These are phyloP conservation scores for Protomyctophum bolini DNA, from an alignment of 2,113 vertebrate species.

Conservation along the genomic window DNA sequence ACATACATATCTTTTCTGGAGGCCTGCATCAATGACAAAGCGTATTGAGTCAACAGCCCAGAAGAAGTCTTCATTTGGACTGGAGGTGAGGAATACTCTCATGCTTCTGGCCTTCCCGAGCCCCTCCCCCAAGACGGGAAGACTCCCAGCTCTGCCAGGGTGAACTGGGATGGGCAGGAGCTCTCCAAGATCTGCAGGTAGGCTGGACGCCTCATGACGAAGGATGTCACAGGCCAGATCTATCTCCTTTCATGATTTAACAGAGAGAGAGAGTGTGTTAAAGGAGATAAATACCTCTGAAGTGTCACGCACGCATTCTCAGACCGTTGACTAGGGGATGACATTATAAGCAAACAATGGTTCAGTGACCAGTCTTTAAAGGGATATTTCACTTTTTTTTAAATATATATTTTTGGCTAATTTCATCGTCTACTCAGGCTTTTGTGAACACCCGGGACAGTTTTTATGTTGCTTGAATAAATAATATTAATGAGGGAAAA, in stretches of 20 bases:
- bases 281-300: neutral
- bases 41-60: conserved; percentile 74
- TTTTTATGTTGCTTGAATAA: no score
- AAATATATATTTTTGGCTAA: no score
- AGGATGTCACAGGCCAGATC: conserved; percentile 80
- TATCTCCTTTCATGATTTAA: conserved; percentile 80
- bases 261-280: neutral
- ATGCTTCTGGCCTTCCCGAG: conserved; percentile 64
- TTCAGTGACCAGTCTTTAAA: neutral
- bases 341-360: neutral
- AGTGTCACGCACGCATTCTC: neutral
- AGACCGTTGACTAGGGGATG: conserved; percentile 2
- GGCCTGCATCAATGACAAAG: conserved; percentile 87
- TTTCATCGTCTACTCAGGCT: no score
- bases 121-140: conserved; percentile 45
- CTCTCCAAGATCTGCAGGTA: conserved; percentile 78
- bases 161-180: conserved; percentile 82
- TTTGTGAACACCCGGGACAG: no score
- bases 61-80: conserved; percentile 83
- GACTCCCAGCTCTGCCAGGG: conserved; percentile 70
- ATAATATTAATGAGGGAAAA: no score
- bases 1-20: conserved; percentile 86
- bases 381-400: no score
- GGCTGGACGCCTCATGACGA: conserved; percentile 71
- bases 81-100: conserved; percentile 84